Conservation (phyloP, 2,113 vertebrate species). For the Mus spicilegus region DNA sequence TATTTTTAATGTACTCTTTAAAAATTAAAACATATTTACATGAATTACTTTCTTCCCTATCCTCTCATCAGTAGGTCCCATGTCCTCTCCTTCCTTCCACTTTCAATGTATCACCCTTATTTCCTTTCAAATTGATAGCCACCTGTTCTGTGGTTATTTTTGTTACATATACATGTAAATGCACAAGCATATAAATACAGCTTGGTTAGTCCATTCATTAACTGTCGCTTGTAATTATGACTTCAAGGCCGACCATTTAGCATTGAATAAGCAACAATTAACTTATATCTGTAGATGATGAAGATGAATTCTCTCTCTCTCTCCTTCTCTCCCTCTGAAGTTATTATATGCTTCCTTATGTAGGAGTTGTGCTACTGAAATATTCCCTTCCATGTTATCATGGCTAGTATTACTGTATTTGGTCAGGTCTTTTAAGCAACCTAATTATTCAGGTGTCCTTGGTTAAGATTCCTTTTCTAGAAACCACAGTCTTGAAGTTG, state of each 20-base stretch:
- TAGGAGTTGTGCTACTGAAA: background rate
- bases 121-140: background rate
- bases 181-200: background rate
- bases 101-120: background rate
- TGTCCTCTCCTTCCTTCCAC: background rate
- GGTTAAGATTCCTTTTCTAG: background rate
- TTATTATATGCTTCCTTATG: background rate
- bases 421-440: background rate
- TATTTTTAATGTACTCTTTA: background rate
- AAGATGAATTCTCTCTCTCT: background rate
- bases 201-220: background rate
- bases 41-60: background rate
- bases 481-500: background rate
- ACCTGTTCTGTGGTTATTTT: background rate
- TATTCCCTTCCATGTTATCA: background rate
- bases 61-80: rapidly evolving
- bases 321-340: background rate
- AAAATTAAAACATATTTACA: background rate
- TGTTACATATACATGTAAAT: background rate
- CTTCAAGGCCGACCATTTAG: background rate
- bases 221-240: background rate
- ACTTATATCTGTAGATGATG: background rate
- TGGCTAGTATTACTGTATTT: background rate
- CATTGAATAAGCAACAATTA: background rate
- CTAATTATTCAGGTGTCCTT: background rate